These are phyloP conservation scores for Pseudachorutes palmiensis DNA, from an alignment of 1,140 invertebrate genomes.

Conservation along the genomic window DNA sequence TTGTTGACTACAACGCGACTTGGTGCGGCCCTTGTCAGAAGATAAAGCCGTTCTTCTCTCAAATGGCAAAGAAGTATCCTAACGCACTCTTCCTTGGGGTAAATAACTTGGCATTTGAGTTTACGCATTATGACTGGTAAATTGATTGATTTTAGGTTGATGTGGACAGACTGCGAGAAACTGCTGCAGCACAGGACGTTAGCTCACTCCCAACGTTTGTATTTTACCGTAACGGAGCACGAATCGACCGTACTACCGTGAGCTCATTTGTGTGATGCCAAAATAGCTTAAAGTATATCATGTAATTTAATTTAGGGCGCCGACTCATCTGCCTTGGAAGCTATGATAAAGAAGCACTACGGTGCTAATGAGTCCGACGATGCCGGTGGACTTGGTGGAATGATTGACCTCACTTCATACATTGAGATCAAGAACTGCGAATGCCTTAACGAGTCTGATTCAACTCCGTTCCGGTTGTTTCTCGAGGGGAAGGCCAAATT, in stretches of 20 bases:
- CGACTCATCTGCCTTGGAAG: constrained; percentile 67
- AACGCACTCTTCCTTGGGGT: constrained; percentile 70
- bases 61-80: constrained; percentile 73
- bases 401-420: constrained; percentile 55
- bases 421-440: constrained; percentile 84
- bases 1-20: constrained; percentile 85
- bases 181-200: constrained; percentile 73
- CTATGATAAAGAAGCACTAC: constrained; percentile 82
- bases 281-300: background rate
- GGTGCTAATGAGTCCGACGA: constrained; percentile 55
- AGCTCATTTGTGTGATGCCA: constrained; percentile 2
- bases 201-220: constrained; percentile 97
- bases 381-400: constrained; percentile 57
- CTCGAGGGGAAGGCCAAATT: constrained; percentile 65
- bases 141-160: constrained; percentile 63
- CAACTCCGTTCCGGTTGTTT: constrained; percentile 76
- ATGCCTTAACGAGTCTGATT: constrained; percentile 93
- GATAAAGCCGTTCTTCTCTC: constrained; percentile 83
- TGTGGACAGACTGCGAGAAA: constrained; percentile 79
- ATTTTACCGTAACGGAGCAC: constrained; percentile 70
- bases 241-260: constrained; percentile 30
- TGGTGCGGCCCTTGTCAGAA: constrained; percentile 92
- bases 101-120: background rate
- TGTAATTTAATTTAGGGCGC: constrained; percentile 54
- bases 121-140: background rate